Evolutionary conservation across 2,797 vertebrate species (phyloP).

Genomic region (Halcyon badia): DNA sequence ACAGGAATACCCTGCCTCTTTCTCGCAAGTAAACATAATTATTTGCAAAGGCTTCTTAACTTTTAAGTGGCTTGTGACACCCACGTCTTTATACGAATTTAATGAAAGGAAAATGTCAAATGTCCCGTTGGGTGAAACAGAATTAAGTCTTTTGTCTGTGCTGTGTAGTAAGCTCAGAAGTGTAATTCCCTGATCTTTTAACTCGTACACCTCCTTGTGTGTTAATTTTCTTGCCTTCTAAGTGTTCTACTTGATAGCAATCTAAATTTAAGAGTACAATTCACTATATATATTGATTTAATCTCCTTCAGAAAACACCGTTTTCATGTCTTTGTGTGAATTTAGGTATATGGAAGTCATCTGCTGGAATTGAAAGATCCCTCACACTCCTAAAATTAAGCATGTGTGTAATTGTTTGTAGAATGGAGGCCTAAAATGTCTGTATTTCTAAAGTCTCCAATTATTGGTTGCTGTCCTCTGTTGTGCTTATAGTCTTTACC

Average conservation of each 20-base stretch:
- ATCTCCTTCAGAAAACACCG: not conserved
- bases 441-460: not conserved
- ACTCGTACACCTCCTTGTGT: not conserved
- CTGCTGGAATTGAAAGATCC: not conserved
- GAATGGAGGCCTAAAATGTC: not conserved
- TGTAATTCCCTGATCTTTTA: not conserved
- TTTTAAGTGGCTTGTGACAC: not conserved
- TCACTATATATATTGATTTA: not conserved
- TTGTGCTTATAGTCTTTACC: not conserved
- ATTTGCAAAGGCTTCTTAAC: not conserved
- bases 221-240: not conserved
- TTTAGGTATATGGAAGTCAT: not conserved
- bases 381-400: not conserved
- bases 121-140: not conserved
- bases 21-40: not conserved
- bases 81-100: not conserved
- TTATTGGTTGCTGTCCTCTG: not conserved
- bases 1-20: not conserved
- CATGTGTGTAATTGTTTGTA: not conserved
- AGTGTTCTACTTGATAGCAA: not conserved
- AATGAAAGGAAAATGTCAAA: not conserved
- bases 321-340: not conserved
- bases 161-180: not conserved
- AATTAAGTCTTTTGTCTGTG: not conserved
- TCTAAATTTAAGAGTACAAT: not conserved